Evolutionary conservation across 2,797 vertebrate genomes (phyloP).

Genomic region (Nannoperca obscura): DNA sequence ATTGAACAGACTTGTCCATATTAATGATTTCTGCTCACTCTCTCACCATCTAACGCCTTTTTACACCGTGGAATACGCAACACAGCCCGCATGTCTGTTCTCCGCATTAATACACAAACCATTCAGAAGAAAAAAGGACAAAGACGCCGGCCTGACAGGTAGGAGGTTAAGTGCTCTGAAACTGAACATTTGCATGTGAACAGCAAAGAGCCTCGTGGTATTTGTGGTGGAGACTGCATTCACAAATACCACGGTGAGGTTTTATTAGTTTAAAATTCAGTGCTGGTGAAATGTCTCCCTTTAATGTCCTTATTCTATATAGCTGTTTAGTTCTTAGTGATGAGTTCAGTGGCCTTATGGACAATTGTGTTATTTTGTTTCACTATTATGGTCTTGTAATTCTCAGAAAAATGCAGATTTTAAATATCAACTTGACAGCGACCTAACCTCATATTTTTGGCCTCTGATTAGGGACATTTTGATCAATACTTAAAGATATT

Average conservation of each 20-base stretch:
- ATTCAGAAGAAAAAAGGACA: constrained; percentile 17
- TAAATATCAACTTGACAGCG: not conserved
- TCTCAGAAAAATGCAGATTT: not conserved
- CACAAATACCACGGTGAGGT: constrained; percentile 8
- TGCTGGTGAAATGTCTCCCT: not conserved
- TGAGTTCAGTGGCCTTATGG: not conserved
- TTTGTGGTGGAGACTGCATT: constrained; percentile 18
- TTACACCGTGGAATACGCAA: constrained; percentile 65
- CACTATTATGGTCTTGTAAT: not conserved
- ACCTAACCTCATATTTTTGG: not conserved
- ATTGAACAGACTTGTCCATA: constrained; percentile 22
- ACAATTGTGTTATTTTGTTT: not conserved
- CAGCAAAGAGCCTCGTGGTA: not conserved
- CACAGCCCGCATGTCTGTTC: constrained; percentile 21
- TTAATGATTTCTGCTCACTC: constrained; percentile 28
- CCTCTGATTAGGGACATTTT: not conserved
- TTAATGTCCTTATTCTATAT: not conserved
- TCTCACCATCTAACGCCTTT: not conserved
- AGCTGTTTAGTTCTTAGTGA: not conserved
- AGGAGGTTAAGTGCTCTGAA: constrained; percentile 56
- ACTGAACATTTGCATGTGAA: constrained; percentile 64
- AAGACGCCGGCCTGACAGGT: constrained; percentile 46
- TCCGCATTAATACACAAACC: constrained; percentile 64
- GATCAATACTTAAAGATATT: not conserved
- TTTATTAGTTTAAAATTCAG: not conserved